A percentile compares a stretch with the other conserved stretches of the same genome.
These are phyloP conservation scores for Myotis davidii DNA, from an alignment of 2,113 vertebrate species.

Conservation along the genomic window DNA sequence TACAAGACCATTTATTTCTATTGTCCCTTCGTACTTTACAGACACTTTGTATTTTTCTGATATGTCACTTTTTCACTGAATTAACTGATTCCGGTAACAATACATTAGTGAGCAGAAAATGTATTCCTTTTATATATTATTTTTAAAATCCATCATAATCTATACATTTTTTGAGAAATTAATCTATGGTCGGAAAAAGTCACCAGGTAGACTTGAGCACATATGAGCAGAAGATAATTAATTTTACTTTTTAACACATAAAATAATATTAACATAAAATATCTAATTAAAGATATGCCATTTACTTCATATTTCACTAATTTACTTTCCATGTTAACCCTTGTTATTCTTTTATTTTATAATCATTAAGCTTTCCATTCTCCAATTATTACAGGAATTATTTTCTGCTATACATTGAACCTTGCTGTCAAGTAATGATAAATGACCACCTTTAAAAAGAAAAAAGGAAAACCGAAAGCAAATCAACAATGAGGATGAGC, in stretches of 20 bases:
- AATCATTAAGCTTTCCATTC: not conserved
- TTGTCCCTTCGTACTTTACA: not conserved
- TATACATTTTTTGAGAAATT: not conserved
- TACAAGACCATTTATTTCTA: not conserved
- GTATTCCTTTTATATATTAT: not conserved
- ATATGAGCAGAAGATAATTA: not conserved
- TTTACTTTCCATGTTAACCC: not conserved
- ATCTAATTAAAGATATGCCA: not conserved
- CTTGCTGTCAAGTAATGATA: constrained; percentile 38
- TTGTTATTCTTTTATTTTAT: not conserved
- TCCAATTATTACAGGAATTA: not conserved
- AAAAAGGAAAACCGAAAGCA: not conserved
- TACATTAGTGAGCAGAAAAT: constrained; percentile 44
- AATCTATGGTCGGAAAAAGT: not conserved
- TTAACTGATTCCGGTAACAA: not conserved
- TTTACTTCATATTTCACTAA: not conserved
- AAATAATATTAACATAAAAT: not conserved
- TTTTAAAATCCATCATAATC: not conserved
- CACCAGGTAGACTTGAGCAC: not conserved
- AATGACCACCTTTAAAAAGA: not conserved
- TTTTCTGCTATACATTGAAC: not conserved
- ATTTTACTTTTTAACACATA: not conserved
- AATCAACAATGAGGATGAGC: not conserved
- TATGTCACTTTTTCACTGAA: not conserved
- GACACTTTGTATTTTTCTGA: not conserved